Base-by-base conservation (phyloP, 1,140 invertebrate species). In the Belonocnema kinseyi region DNA sequence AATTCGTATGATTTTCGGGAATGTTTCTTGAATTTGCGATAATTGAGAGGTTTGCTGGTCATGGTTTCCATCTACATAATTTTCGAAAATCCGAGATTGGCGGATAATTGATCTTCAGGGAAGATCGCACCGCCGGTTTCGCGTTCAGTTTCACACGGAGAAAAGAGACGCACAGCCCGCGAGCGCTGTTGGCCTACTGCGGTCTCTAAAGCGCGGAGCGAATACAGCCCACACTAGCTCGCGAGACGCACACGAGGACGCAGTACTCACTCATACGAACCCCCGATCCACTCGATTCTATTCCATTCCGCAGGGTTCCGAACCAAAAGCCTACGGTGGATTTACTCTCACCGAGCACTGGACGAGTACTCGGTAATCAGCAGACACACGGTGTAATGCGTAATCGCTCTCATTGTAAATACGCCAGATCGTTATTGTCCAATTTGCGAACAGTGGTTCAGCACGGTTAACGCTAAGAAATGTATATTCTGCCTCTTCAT, bases 131-230 rank as follows among this genome's bases (percentile, higher is more conserved):
- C n/a, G 51, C 19, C 71, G 61, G 51, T 33, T 54, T 52, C 52
- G 52, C 73, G 52, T 52, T 21, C 58, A 52, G n/a, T 40, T 14
- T 21, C 14, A 51, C 58, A 74, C 66, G 74, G 73, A 70, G 77
- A 83, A 82, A 81, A 79, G 83, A 88, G 84, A 87, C 81, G 82
- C 84, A 84, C 83, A 85, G 83, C 82, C 83, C 83, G 82, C 88
- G 89, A 89, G 84, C 82, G 89, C 87, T 85, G 88, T 87, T 91
- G 89, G 89, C 89, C 89, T 90, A 91, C 90, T 91, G 89, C 82
- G 85, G 79, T 83, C 79, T 85, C 83, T 85, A 87, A 87, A 85
- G 82, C 85, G 85, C 54, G 72, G 80, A 75, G 79, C 76, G 61
- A 70, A 26, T 70, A 75, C 78, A 80, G 78, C 75, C 16, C 74